Percentiles rank a stretch among this genome's conserved stretches.
Evolutionary conservation across 1,140 invertebrate genomes (phyloP).

Genomic region (Psilanteris sp.): DNA sequence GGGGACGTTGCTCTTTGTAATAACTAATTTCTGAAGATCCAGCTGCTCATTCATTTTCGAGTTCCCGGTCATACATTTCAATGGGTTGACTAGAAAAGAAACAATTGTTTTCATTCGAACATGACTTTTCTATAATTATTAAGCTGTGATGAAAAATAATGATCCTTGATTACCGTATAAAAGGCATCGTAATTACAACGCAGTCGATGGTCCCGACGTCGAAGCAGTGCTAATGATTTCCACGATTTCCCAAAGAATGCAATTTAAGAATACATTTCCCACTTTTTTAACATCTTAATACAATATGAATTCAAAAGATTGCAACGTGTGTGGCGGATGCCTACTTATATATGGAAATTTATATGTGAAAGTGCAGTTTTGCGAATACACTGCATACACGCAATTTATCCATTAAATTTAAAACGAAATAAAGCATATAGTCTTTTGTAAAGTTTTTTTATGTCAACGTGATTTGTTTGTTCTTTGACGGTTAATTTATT

Average conservation of each 20-base stretch:
- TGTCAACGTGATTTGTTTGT: too few species aligned
- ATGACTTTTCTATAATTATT: constrained; percentile 44
- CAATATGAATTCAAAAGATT: constrained; percentile 11
- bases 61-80: constrained; percentile 24
- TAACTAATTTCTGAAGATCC: constrained; percentile 4
- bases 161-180: constrained; percentile 37
- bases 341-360: constrained; percentile 7
- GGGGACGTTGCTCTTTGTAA: constrained; percentile 14
- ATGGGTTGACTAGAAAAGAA: constrained; percentile 13
- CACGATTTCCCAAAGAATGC: constrained; percentile 32
- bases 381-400: too few species aligned
- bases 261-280: constrained; percentile 13
- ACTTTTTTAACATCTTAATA: constrained; percentile 36
- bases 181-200: constrained; percentile 34
- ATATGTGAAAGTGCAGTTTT: not conserved
- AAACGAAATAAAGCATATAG: too few species aligned
- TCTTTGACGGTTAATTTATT: too few species aligned
- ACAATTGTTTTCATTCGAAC: constrained; percentile 38
- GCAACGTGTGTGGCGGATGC: not conserved
- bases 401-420: too few species aligned
- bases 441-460: too few species aligned
- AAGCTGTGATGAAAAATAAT: constrained; percentile 26
- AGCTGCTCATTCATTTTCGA: constrained; percentile 28
- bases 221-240: constrained; percentile 32
- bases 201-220: constrained; percentile 17